phyloP scores from a whole-genome alignment of 1,140 invertebrate genomes.

The Glomeris maerens region DNA sequence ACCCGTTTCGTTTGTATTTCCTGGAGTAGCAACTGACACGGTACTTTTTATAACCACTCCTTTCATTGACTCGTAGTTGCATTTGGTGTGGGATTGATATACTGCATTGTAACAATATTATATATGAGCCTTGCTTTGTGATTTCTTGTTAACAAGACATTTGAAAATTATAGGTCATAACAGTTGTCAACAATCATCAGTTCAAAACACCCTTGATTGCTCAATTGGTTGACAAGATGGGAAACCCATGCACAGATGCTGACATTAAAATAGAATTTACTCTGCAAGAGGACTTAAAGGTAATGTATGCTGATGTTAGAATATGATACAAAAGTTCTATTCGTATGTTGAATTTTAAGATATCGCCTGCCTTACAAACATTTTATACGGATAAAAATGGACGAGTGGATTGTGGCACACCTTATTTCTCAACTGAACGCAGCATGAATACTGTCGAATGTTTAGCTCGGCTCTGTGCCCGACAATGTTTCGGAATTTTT shows the following conservation, averaged over 20 bases:
- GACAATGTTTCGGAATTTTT: background rate
- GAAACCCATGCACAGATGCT: slow-evolving; percentile 22
- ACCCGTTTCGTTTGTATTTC: slow-evolving; percentile 23
- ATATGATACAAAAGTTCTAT: background rate
- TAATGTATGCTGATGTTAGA: slow-evolving; percentile 12
- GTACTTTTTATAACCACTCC: too few relatives aligned
- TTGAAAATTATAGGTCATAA: slow-evolving; percentile 26
- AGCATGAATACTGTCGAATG: slow-evolving; percentile 6
- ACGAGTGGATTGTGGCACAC: slow-evolving; percentile 25
- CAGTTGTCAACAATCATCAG: slow-evolving; percentile 24
- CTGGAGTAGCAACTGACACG: slow-evolving; percentile 12
- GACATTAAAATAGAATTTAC: slow-evolving; percentile 26
- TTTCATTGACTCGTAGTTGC: too few relatives aligned
- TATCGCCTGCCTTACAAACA: slow-evolving; percentile 23
- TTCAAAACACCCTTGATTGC: slow-evolving; percentile 23
- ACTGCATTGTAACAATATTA: too few relatives aligned
- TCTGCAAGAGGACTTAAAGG: slow-evolving; percentile 28
- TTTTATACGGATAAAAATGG: slow-evolving; percentile 26
- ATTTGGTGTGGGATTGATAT: too few relatives aligned
- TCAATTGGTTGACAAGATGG: slow-evolving; percentile 26
- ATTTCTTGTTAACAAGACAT: too few relatives aligned
- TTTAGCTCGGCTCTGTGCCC: background rate
- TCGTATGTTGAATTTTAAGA: slow-evolving; percentile 17
- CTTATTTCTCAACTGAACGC: slow-evolving; percentile 19
- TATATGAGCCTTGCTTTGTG: too few relatives aligned